Conservation (phyloP, 2,888 invertebrate species). For the Chorisops tibialis region DNA sequence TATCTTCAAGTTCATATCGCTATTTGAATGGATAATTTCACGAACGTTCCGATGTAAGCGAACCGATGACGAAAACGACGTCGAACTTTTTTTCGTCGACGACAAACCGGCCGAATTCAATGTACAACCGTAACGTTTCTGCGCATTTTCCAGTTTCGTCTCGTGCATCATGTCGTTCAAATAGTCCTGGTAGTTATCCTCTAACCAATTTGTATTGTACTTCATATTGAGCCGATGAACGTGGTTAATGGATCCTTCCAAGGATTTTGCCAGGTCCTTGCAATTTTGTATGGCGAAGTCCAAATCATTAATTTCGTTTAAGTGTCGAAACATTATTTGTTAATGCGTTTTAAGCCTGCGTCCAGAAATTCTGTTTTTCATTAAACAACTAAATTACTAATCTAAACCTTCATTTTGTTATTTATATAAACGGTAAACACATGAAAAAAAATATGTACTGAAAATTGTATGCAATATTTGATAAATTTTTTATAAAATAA, state of each 20-base stretch:
- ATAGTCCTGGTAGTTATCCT: conserved; percentile 24
- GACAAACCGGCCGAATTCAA: background rate
- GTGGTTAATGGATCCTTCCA: conserved; percentile 27
- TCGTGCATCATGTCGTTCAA: conserved; percentile 10
- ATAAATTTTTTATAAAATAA: conserved; percentile 19
- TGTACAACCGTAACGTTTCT: background rate
- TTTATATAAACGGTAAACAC: conserved; percentile 10
- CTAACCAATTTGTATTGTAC: conserved; percentile 26
- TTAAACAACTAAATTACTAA: background rate
- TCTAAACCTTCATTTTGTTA: conserved; percentile 19
- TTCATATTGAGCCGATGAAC: conserved; percentile 26
- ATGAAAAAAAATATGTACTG: conserved; percentile 11
- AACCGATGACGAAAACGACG: background rate
- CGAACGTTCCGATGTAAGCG: conserved; percentile 17
- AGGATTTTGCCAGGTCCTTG: conserved; percentile 25
- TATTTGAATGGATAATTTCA: conserved; percentile 22
- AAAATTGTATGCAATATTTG: conserved; percentile 19
- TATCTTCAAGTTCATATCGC: conserved; percentile 27
- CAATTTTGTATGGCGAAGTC: conserved; percentile 29
- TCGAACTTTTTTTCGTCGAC: background rate
- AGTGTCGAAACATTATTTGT: conserved; percentile 4
- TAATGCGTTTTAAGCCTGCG: background rate
- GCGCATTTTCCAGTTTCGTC: background rate
- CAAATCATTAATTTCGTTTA: conserved; percentile 22
- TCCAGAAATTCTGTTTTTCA: background rate